These are phyloP conservation scores for Drosophila carrolli DNA, from an alignment of 1,140 invertebrate genomes.

Conservation along the genomic window DNA sequence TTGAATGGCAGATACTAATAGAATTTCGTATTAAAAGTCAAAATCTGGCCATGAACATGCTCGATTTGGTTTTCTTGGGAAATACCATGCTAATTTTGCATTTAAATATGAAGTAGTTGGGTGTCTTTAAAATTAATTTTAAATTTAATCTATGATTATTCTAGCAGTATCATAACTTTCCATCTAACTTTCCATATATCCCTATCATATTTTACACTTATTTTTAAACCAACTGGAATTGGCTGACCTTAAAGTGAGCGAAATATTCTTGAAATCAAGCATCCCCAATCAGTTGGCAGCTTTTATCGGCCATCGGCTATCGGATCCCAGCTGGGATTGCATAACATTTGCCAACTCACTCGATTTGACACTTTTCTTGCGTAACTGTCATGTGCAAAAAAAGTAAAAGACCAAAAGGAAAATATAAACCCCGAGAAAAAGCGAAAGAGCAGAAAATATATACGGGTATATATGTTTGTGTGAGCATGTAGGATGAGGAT, in stretches of 20 bases:
- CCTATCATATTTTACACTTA: too few species aligned
- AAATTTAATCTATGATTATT: too few species aligned
- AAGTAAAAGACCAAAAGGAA: slow-evolving; percentile 6
- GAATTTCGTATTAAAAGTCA: not conserved
- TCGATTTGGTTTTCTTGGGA: too few species aligned
- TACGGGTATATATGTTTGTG: too few species aligned
- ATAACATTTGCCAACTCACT: slow-evolving; percentile 40
- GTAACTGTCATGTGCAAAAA: slow-evolving; percentile 46
- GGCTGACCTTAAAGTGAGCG: not conserved
- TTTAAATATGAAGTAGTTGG: too few species aligned
- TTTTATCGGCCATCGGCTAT: slow-evolving; percentile 30
- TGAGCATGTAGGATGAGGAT: slow-evolving; percentile 25
- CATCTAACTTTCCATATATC: too few species aligned
- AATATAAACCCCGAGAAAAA: slow-evolving; percentile 34
- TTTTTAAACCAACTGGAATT: not conserved
- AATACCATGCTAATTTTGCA: too few species aligned
- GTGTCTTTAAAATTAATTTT: too few species aligned
- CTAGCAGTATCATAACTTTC: too few species aligned
- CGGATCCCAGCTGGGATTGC: slow-evolving; percentile 30
- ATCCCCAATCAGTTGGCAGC: not conserved
- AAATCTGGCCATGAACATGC: too few species aligned
- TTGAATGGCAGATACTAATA: not conserved
- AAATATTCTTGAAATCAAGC: not conserved
- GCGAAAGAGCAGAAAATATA: slow-evolving; percentile 19
- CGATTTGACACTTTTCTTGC: slow-evolving; percentile 50